Evolutionary conservation across 2,113 vertebrate genomes (phyloP).

Genomic region (Formicarius rufipectus): DNA sequence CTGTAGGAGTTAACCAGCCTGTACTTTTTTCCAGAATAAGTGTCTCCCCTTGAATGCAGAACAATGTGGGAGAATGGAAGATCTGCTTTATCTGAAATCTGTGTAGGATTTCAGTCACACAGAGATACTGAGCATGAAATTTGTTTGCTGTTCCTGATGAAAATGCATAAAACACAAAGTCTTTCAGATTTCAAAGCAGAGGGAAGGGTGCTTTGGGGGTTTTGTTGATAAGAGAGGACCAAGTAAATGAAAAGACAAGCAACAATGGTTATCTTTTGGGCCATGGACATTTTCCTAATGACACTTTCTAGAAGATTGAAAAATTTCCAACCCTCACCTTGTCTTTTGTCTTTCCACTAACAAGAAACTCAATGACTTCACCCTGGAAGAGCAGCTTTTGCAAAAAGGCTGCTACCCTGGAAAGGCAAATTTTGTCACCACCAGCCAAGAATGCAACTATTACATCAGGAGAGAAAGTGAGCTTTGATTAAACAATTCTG

Average conservation of each 20-base stretch:
- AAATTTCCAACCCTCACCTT: not conserved
- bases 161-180: not conserved
- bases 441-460: not conserved
- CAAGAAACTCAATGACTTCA: not conserved
- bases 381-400: not conserved
- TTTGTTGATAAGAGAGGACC: not conserved
- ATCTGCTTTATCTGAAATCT: not conserved
- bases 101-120: not conserved
- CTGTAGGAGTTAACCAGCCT: not conserved
- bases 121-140: not conserved
- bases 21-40: not conserved
- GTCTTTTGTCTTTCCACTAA: not conserved
- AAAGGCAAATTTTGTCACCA: not conserved
- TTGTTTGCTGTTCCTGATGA: not conserved
- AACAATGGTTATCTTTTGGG: not conserved
- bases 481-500: conserved; percentile 7
- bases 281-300: not conserved
- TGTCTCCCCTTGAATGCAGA: not conserved
- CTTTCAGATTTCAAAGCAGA: not conserved
- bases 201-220: not conserved
- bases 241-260: not conserved
- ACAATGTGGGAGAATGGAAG: not conserved
- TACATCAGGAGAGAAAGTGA: not conserved
- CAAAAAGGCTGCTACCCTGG: not conserved
- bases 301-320: not conserved